Conservation (phyloP, 2,888 invertebrate species). For the Chydorus sphaericus region DNA sequence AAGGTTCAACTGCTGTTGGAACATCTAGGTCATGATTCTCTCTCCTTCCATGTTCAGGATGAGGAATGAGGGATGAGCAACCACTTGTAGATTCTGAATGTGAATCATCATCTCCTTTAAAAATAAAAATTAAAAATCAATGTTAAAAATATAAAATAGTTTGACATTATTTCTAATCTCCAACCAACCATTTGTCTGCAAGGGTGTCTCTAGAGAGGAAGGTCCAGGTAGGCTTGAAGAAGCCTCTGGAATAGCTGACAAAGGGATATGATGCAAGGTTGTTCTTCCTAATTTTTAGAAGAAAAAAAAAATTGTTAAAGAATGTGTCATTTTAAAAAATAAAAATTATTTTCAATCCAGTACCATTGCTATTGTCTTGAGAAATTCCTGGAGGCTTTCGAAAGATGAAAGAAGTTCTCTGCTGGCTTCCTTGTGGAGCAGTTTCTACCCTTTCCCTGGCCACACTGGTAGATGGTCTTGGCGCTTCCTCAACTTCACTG, state of each 20-base stretch:
- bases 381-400: not conserved
- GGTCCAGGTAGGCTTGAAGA: not conserved
- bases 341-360: not conserved
- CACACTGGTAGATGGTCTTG: constrained; percentile 7
- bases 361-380: constrained; percentile 4
- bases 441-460: not conserved
- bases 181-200: constrained; percentile 5
- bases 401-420: constrained; percentile 10
- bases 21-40: not conserved
- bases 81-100: constrained; percentile 43
- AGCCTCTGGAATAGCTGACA: not conserved
- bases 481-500: constrained; percentile 9
- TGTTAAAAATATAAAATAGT: not conserved
- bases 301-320: too few relatives aligned
- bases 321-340: constrained; percentile 4
- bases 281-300: too few relatives aligned
- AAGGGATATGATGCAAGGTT: not conserved
- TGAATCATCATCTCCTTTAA: constrained; percentile 35
- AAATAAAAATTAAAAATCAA: not conserved
- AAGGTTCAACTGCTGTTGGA: not conserved
- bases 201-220: not conserved
- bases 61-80: constrained; percentile 38
- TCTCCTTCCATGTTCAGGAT: constrained; percentile 19
- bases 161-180: not conserved
- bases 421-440: not conserved